These are phyloP conservation scores for Pollenia griseotomentosa DNA, from an alignment of 2,888 invertebrate species.

Conservation along the genomic window DNA sequence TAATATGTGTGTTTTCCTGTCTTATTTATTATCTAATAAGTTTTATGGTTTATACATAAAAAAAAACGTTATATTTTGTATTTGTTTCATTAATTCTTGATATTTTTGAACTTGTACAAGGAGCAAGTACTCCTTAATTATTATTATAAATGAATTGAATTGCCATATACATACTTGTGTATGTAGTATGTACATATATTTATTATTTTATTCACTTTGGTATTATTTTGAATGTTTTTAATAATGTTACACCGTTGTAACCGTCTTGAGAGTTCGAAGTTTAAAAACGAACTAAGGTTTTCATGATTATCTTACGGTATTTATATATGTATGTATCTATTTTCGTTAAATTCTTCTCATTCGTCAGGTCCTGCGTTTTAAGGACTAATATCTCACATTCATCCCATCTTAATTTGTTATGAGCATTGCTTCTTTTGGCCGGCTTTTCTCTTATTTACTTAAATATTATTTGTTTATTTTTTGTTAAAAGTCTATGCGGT, in stretches of 20 bases:
- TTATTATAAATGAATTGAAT: not conserved
- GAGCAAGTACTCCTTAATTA: too few relatives aligned
- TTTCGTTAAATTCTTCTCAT: constrained; percentile 55
- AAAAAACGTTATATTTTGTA: not conserved
- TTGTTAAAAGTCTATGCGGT: constrained; percentile 12
- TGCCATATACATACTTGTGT: not conserved
- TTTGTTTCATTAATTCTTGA: not conserved
- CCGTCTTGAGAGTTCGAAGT: constrained; percentile 55
- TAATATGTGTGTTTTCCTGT: constrained; percentile 40
- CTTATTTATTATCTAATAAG: constrained; percentile 9
- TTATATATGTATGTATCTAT: constrained; percentile 51
- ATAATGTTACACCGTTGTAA: constrained; percentile 20
- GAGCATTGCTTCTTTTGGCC: constrained; percentile 36
- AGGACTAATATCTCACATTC: not conserved
- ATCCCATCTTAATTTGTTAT: constrained; percentile 11
- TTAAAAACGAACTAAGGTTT: constrained; percentile 59
- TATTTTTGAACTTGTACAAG: constrained; percentile 3
- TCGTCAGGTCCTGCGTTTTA: constrained; percentile 67
- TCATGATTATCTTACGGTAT: constrained; percentile 26
- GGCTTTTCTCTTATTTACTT: constrained; percentile 41
- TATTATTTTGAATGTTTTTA: constrained; percentile 33
- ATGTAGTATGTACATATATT: not conserved
- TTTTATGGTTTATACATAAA: constrained; percentile 8
- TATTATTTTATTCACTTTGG: constrained; percentile 35
- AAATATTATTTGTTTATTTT: not conserved